Evolutionary conservation across 2,797 vertebrate species (phyloP), one percentile per base, ranked within the genome.

Genomic region (Rhinella marina): DNA sequence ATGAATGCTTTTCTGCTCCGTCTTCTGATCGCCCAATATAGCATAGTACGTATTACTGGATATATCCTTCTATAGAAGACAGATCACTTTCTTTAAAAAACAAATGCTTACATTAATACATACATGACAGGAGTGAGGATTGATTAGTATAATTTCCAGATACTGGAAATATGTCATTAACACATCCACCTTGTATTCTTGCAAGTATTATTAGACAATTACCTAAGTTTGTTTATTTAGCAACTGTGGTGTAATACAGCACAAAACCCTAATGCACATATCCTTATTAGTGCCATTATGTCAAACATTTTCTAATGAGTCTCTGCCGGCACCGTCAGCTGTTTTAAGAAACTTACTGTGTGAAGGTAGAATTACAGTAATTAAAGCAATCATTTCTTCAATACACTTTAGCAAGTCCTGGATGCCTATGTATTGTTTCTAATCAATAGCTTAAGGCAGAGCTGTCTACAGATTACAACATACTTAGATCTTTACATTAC

Each of bases 11-110:
- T 77, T 29, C 57, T n/a, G 73, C 57, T 57, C 73, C 23, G 23
- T 77, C 73, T 86, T 86, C 64, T 86, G 52, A 72, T 72, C 77
- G 57, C 61, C 85, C 77, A 81, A 32, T 81, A 66, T 85, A 85
- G 75, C 57, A 59, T 85, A 85, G 25, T 62, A 59, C 83, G 64
- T 85, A 85, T 61, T 85, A 48, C 57, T 77, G 57, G 72, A 76
- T 76, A 64, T 85, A 75, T 73, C 56, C 21, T 75, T 72, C 82
- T 73, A 75, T 84, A 75, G 82, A 84, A 84, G 81, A 83, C 66
- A 70, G 68, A 83, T 83, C 68, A 72, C 52, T 68, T 83, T 70
- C 50, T 23, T 83, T 72, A 56, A 70, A 82, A 83, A 83, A 83
- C 68, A 52, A 80, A 25, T 75, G 54, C 25, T 73, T 84, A 72